These are phyloP conservation scores for Allacma fusca DNA, from an alignment of 2,888 invertebrate genomes.

Conservation along the genomic window DNA sequence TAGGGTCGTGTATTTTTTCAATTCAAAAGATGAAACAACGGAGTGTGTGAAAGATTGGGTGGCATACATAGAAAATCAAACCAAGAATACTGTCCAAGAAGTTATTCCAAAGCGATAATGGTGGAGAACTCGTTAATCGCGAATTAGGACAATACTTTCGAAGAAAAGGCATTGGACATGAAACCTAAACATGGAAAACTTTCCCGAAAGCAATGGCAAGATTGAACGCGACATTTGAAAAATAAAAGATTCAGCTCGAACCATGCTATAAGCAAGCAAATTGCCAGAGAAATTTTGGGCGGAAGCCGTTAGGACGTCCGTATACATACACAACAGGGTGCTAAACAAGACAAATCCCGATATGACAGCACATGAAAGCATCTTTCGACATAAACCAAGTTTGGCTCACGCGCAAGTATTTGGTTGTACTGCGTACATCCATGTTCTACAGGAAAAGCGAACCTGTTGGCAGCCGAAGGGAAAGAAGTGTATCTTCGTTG, in stretches of 20 bases:
- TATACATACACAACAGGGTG: conserved; percentile 62
- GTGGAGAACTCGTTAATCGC: no score
- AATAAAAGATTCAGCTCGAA: no score
- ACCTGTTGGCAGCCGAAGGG: no score
- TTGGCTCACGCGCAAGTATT: conserved; percentile 56
- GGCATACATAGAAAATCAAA: neutral
- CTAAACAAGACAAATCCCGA: conserved; percentile 44
- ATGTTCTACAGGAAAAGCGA: no score
- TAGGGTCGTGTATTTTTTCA: neutral
- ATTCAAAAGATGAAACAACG: neutral
- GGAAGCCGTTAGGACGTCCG: conserved; percentile 63
- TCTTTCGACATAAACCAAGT: conserved; percentile 55
- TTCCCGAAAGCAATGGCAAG: no score
- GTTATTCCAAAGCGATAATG: neutral
- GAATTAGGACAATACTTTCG: conserved; percentile 53
- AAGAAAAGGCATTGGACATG: no score
- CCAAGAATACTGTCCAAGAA: neutral
- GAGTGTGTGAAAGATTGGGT: neutral
- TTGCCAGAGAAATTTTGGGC: conserved; percentile 62
- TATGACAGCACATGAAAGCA: conserved; percentile 58
- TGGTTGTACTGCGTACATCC: conserved; percentile 55
- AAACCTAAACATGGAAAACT: no score
- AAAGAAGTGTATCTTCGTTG: no score
- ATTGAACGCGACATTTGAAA: no score
- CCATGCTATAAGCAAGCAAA: conserved; percentile 58